Evolutionary conservation across 2,797 vertebrate species (phyloP), one percentile per base, ranked within the genome.

Genomic region (Numenius phaeopus): DNA sequence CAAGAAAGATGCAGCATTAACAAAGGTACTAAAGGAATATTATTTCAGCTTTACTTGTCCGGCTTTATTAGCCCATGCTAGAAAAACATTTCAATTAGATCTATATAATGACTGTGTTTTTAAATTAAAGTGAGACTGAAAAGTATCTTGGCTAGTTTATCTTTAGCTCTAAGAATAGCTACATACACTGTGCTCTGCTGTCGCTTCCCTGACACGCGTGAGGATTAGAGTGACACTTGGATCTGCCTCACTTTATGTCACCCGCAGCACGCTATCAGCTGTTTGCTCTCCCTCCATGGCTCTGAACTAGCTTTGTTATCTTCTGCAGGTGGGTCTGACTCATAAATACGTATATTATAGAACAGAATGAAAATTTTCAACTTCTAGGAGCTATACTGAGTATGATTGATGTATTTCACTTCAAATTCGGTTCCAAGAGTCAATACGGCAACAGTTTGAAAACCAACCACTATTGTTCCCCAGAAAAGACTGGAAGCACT

Each of bases 131-230:
- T 30, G 39, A 83, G 61, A 78, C 23, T 3, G 4, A 71, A 40
- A 85, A 89, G 21, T 24, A 84, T 29, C n/a, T 66, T 42, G 7
- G 44, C 44, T 83, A 75, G n/a, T 34, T 92, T 92, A 92, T 72
- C 42, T 76, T 79, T 55, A 89, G 84, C 76, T 59, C 47, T 39
- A 73, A 66, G 32, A 58, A 39, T 10, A 78, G 61, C 65, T 94
- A 89, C 58, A 66, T 80, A 80, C 59, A 78, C 14, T 47, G 47
- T 71, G 71, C 85, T 94, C 90, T 91, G 94, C 44, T 83, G 54
- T 80, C 83, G 78, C 34, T 91, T 83, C 79, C 49, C 3, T 52
- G 57, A 83, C 79, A 83, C 52, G 91, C 49, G n/a, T 10, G 29
- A 91, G 47, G 89, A 57, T 77, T 49, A 19, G 40, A 77, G 40